phyloP scores from a whole-genome alignment of 2,888 invertebrate species.

The Epinotia ramella region DNA sequence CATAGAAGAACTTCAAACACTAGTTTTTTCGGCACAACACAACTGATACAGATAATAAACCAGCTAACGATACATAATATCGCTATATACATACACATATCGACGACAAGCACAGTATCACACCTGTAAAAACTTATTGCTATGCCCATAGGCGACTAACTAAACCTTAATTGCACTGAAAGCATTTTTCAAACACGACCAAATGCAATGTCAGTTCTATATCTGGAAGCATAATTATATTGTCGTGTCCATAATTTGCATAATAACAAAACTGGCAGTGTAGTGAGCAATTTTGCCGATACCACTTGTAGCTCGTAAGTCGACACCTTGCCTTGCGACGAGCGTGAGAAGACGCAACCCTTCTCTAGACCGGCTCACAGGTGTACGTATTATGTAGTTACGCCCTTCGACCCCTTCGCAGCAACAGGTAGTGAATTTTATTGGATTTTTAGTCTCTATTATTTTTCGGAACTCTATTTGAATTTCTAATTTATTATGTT shows the following conservation, averaged over 20 bases:
- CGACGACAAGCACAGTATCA: neutral
- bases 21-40: neutral
- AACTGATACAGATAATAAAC: neutral
- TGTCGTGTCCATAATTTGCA: slow-evolving; percentile 47
- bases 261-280: slow-evolving; percentile 49
- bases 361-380: slow-evolving; percentile 63
- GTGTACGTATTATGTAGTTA: slow-evolving; percentile 62
- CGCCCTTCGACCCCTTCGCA: slow-evolving; percentile 55
- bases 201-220: slow-evolving; percentile 17
- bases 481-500: neutral
- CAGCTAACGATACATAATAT: neutral
- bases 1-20: neutral
- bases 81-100: neutral
- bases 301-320: slow-evolving; percentile 53
- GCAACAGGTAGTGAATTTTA: slow-evolving; percentile 49
- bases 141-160: slow-evolving; percentile 9
- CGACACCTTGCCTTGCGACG: slow-evolving; percentile 55
- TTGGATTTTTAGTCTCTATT: neutral
- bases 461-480: neutral
- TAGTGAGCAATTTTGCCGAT: slow-evolving; percentile 45
- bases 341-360: slow-evolving; percentile 69
- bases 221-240: slow-evolving; percentile 28
- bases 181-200: slow-evolving; percentile 13
- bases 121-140: neutral
- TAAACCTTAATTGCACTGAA: slow-evolving; percentile 3